Percentiles rank a stretch among this genome's conserved stretches.
Conservation (phyloP, 2,113 vertebrate genomes). For the Benitochromis conjunctus region DNA sequence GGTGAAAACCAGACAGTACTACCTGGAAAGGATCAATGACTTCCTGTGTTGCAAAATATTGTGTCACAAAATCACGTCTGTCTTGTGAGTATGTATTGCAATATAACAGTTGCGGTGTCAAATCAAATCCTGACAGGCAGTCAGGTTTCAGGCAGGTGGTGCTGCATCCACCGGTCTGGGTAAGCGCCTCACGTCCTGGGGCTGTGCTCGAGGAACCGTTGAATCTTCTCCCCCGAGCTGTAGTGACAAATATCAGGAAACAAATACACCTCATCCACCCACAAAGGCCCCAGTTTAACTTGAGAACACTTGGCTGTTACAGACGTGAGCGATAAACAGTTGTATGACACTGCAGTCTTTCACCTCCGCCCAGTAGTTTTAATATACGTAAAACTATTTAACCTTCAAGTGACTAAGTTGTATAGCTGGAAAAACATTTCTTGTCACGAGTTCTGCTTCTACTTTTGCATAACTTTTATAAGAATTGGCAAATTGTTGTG, state of each 20-base stretch:
- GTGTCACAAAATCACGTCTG: neutral
- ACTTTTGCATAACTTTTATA: neutral
- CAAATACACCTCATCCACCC: neutral
- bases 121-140: neutral
- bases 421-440: neutral
- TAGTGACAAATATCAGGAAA: neutral
- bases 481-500: neutral
- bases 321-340: neutral
- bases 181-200: neutral
- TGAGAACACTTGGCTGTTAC: neutral
- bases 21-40: neutral
- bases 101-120: neutral
- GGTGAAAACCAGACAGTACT: neutral
- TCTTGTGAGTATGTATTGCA: neutral
- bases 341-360: neutral
- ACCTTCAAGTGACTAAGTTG: neutral
- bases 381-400: neutral
- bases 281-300: neutral
- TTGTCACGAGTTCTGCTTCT: neutral
- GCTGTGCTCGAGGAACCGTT: neutral
- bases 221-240: neutral
- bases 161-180: conserved; percentile 3
- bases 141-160: conserved; percentile 21
- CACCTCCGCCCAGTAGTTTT: neutral
- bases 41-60: neutral